These are phyloP conservation scores for Daboia siamensis DNA, from an alignment of 2,113 vertebrate genomes.

Conservation along the genomic window DNA sequence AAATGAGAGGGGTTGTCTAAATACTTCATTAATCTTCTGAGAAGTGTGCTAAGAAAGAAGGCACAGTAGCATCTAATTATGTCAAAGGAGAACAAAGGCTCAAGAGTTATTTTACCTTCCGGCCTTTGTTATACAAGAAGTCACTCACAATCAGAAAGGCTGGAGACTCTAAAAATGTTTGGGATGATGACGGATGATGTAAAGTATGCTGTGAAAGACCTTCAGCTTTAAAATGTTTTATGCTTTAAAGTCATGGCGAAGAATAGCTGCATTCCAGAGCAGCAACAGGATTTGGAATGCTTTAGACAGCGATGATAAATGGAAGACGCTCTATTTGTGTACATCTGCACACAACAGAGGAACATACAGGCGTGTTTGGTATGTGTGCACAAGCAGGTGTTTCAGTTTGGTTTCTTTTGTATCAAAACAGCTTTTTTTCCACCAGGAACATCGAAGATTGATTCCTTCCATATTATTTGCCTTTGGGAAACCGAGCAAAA, in stretches of 20 bases:
- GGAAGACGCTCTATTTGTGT: not conserved
- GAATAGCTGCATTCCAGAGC: constrained; percentile 69
- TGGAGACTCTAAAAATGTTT: constrained; percentile 54
- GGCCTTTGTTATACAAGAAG: constrained; percentile 64
- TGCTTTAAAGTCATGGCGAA: constrained; percentile 70
- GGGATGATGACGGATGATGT: constrained; percentile 66
- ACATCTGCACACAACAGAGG: not conserved
- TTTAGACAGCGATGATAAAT: constrained; percentile 57
- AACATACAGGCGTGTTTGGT: not conserved
- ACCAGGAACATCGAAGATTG: not conserved
- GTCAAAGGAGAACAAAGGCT: not conserved
- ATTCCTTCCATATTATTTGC: not conserved
- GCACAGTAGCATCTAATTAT: constrained; percentile 1
- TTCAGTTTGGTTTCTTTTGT: constrained; percentile 15
- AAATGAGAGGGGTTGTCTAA: not conserved
- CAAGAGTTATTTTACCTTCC: constrained; percentile 38
- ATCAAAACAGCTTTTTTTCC: not conserved
- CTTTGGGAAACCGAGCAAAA: not conserved
- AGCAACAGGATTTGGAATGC: constrained; percentile 65
- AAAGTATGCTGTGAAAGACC: constrained; percentile 71
- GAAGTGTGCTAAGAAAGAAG: not conserved
- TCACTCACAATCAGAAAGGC: constrained; percentile 64
- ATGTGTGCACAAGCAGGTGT: constrained; percentile 46
- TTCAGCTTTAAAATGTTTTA: constrained; percentile 64
- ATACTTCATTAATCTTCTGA: constrained; percentile 5